Evolutionary conservation across 2,797 vertebrate genomes (phyloP).

Genomic region (Distichodus sexfasciatus): DNA sequence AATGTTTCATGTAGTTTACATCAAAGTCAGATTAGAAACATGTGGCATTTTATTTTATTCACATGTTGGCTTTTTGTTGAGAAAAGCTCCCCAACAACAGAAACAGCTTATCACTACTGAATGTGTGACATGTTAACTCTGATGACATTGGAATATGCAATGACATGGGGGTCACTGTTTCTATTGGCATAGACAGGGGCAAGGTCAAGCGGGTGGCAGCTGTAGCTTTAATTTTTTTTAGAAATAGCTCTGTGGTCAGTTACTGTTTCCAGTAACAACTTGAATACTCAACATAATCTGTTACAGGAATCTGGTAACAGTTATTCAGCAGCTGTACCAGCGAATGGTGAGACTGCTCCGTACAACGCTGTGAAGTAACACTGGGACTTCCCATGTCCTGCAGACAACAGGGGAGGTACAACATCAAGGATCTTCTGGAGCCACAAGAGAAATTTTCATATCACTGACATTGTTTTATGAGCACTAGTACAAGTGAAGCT

Average conservation of each 20-base stretch:
- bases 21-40: no score
- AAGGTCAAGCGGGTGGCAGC: not conserved
- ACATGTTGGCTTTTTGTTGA: no score
- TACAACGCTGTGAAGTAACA: constrained; percentile 59
- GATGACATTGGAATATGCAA: not conserved
- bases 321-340: constrained; percentile 72
- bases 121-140: not conserved
- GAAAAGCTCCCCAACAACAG: no score
- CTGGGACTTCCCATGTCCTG: not conserved
- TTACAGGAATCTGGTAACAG: constrained; percentile 65
- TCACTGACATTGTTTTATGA: constrained; percentile 13
- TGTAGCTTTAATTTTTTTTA: no score
- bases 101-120: no score
- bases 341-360: constrained; percentile 63
- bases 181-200: not conserved
- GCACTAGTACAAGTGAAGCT: not conserved
- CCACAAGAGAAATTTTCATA: not conserved
- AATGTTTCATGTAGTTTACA: no score
- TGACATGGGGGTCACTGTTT: not conserved
- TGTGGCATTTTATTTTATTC: no score
- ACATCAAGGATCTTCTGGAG: not conserved
- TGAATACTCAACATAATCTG: not conserved
- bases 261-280: not conserved
- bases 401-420: constrained; percentile 6
- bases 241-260: no score